Percentiles rank a stretch among this genome's conserved stretches.
phyloP scores from a whole-genome alignment of 37 sponge, comb jelly and placozoan species.

The Ephydatia muelleri region DNA sequence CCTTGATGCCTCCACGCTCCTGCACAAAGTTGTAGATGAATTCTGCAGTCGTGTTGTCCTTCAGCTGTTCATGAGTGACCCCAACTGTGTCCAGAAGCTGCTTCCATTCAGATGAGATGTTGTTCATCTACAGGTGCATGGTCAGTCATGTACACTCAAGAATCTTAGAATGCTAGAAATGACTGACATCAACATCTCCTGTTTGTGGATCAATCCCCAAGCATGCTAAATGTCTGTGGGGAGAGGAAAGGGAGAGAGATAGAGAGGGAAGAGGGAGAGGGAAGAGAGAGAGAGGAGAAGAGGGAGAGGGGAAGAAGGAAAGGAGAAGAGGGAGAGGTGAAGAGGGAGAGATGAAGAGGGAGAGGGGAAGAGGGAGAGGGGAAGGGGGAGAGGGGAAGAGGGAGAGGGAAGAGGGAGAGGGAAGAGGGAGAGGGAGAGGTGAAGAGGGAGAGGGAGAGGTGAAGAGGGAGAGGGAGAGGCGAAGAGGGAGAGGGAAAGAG shows the following conservation, averaged over 20 bases:
- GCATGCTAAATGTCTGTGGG: not conserved
- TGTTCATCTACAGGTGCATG: conserved; percentile 59
- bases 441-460: conserved; percentile 85
- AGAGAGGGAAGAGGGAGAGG: not conserved
- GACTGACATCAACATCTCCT: not conserved
- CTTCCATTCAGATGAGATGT: conserved; percentile 79
- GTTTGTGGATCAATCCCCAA: not conserved
- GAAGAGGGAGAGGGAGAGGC: conserved; percentile 92
- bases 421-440: conserved; percentile 88
- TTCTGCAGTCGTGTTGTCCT: conserved; percentile 91
- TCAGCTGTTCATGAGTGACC: conserved; percentile 78
- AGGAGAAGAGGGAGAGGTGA: not conserved
- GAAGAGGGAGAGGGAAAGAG: conserved; percentile 94
- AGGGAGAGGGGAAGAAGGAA: conserved; percentile 1
- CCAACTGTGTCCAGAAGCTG: conserved; percentile 88
- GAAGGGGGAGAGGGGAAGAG: conserved; percentile 73
- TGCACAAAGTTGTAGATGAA: conserved; percentile 97
- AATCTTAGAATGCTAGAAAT: no score
- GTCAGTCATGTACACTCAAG: no score
- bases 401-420: conserved; percentile 83
- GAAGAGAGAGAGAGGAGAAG: not conserved
- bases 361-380: not conserved
- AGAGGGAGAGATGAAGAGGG: conserved; percentile 12
- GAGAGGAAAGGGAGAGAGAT: not conserved
- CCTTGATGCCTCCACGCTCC: conserved; percentile 92